A percentile compares a stretch with the other conserved stretches of the same genome.
These are phyloP conservation scores for Ophion costatus DNA, from an alignment of 2,888 invertebrate species.

Conservation along the genomic window DNA sequence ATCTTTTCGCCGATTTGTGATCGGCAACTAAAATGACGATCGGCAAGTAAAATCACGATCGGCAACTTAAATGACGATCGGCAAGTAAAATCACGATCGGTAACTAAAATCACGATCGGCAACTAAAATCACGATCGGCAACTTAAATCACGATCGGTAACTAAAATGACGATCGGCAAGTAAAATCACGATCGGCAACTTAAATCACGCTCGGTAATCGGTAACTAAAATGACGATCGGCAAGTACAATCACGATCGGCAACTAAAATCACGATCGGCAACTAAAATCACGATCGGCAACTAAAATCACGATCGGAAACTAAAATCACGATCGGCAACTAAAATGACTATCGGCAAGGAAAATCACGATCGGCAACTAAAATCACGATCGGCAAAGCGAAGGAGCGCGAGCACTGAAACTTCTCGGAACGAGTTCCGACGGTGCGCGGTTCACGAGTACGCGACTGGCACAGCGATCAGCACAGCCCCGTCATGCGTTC, in stretches of 20 bases:
- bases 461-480: background rate
- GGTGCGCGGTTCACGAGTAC: background rate
- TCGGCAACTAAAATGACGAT: background rate
- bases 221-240: background rate
- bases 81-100: background rate
- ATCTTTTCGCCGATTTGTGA: background rate
- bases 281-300: background rate
- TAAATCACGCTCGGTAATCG: background rate
- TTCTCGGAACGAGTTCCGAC: slow-evolving; percentile 16
- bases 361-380: background rate
- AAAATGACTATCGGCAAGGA: background rate
- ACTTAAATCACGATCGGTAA: background rate
- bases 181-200: background rate
- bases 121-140: background rate
- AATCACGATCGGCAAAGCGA: background rate
- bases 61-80: background rate
- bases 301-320: background rate
- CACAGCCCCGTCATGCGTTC: too few relatives aligned
- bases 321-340: background rate
- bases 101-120: background rate
- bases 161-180: too few relatives aligned
- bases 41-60: background rate
- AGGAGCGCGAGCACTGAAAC: background rate
- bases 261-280: background rate
- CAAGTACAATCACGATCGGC: background rate